Percentiles rank a stretch among this genome's conserved stretches.
These are phyloP conservation scores for Melanocharis versteri DNA, from an alignment of 2,113 vertebrate genomes.

Conservation along the genomic window DNA sequence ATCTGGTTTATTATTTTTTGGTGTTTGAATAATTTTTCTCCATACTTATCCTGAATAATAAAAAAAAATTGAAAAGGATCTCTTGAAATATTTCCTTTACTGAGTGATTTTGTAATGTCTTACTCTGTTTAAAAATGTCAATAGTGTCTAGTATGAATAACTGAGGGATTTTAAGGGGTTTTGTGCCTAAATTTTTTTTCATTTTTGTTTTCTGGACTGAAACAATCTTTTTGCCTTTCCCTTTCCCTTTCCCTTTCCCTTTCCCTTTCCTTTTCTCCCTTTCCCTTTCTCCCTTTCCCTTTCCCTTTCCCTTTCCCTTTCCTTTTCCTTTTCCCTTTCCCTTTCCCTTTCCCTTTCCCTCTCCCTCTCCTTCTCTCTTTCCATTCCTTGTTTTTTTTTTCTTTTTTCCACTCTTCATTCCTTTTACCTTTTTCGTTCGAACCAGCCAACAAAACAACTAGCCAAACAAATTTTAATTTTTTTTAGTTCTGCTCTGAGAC, in stretches of 20 bases:
- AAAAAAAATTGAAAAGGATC: background rate
- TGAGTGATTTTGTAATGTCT: background rate
- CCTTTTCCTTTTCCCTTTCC: accelerated
- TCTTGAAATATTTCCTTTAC: background rate
- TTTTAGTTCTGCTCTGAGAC: background rate
- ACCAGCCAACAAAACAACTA: background rate
- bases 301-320: accelerated
- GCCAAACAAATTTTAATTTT: background rate
- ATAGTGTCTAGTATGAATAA: background rate
- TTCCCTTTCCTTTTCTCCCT: too few relatives aligned
- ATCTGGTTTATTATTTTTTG: background rate
- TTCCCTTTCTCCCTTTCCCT: too few relatives aligned
- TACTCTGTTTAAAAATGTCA: background rate
- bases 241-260: background rate
- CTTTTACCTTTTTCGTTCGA: background rate
- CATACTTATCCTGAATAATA: background rate
- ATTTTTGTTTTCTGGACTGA: background rate
- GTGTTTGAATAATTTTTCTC: background rate
- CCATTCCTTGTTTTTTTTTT: accelerated
- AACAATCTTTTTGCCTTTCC: background rate
- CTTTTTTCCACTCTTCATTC: accelerated
- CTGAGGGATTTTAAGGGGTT: background rate
- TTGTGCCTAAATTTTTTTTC: background rate
- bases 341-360: accelerated
- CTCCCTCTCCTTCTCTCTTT: accelerated